phyloP scores from a whole-genome alignment of 92 coral and sea anemone genomes.

The Bergia puertoricense region DNA sequence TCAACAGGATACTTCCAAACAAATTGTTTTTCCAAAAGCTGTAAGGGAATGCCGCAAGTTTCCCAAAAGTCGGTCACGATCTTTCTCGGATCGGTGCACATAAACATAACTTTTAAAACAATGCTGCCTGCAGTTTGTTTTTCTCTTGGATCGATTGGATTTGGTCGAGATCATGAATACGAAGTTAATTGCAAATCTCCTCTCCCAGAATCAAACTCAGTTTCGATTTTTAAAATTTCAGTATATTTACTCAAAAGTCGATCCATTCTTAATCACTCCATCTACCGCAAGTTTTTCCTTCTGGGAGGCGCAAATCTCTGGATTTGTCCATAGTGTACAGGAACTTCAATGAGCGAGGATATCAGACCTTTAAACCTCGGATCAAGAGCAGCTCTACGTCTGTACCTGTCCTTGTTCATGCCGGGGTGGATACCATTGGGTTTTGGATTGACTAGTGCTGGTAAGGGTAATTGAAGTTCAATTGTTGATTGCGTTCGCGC shows the following conservation, averaged over 20 bases:
- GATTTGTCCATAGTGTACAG: constrained; percentile 57
- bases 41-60: too few species aligned
- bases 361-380: constrained; percentile 71
- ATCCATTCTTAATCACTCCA: background rate
- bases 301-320: constrained; percentile 69
- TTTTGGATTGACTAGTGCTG: background rate
- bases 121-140: background rate
- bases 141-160: background rate
- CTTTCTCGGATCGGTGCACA: background rate
- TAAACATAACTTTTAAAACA: too few species aligned
- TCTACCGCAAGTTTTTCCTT: constrained; percentile 28
- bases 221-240: background rate
- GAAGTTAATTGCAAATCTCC: too few species aligned
- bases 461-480: background rate
- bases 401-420: background rate
- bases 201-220: background rate
- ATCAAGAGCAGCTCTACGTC: constrained; percentile 60
- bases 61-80: background rate
- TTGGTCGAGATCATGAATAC: background rate
- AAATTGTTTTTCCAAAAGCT: background rate
- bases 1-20: background rate
- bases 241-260: too few species aligned
- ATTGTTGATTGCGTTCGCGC: background rate
- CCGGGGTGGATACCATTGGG: background rate
- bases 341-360: constrained; percentile 59